Base-by-base conservation (phyloP, 2,113 vertebrate species). In the Chiloscyllium plagiosum region DNA sequence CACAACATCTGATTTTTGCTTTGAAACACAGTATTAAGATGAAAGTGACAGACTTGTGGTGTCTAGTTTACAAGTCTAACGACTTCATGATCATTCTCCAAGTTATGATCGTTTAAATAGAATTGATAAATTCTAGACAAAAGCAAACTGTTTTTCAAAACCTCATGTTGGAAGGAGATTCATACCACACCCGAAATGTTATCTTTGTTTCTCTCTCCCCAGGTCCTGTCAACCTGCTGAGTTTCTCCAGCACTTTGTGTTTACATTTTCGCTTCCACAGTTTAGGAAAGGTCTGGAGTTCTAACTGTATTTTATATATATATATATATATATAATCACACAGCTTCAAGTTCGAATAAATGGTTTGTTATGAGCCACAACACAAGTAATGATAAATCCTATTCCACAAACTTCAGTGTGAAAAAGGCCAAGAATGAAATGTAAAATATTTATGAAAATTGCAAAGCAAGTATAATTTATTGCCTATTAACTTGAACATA, bases 401-500 rank as follows among this genome's bases (percentile, higher is more conserved):
- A 37, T 22, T 66, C 4, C 22, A 65, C 66, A 52, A 90, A 90
- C 33, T 33, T 4, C 12, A 6, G 7, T 17, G 13, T 90, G n/a
- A 90, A 65, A n/a, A 65, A 92, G 29, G 52, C 56, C 29, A 93
- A 93, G 65, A 93, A 93, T 68, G 37, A 47, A 42, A 15, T 37
- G 20, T 90, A 33, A 90, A 90, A 90, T 90, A 90, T 90, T 90
- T 61, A 61, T 90, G 52, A 10, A 90, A 90, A 56, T 90, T 92
- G 56, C 17, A 66, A 68, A 20, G 17, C 19, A 93, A 90, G 65
- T 5, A 66, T 92, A 61, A 37, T 42, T 83, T 83, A 83, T 83
- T 83, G 80, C 37, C 80, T 37, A 83, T 83, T 83, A 83, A 83
- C 37, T 83, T 83, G 1, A 83, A 17, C 37, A 20, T 83, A 19